A percentile compares a stretch with the other conserved stretches of the same genome.
These are phyloP conservation scores for Acrobasis consociella DNA, from an alignment of 2,888 invertebrate species.

Conservation along the genomic window DNA sequence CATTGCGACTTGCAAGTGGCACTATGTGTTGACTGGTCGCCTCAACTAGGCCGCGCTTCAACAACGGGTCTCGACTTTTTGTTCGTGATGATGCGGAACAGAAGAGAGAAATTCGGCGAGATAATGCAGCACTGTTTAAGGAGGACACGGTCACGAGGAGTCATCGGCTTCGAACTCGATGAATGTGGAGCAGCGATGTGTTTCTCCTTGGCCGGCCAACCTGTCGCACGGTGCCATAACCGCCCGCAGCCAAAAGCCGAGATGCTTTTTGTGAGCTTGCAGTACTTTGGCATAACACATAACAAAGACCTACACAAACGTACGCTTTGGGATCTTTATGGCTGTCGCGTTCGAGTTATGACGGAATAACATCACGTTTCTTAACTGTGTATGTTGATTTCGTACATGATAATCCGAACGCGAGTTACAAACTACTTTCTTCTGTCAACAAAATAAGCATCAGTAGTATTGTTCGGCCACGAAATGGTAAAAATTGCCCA, in stretches of 20 bases:
- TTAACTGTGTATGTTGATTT: conserved; percentile 22
- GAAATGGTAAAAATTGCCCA: conserved; percentile 66
- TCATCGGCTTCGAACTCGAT: conserved; percentile 74
- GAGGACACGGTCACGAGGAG: conserved; percentile 79
- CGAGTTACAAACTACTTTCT: conserved; percentile 48
- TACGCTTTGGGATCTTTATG: not conserved
- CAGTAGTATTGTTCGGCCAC: conserved; percentile 60
- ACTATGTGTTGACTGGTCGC: conserved; percentile 50
- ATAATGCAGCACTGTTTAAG: conserved; percentile 74
- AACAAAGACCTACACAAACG: not conserved
- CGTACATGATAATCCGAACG: conserved; percentile 14
- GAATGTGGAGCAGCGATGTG: conserved; percentile 74
- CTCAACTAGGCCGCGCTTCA: conserved; percentile 75
- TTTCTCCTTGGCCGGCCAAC: conserved; percentile 68
- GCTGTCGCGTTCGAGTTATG: not conserved
- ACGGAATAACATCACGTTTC: conserved; percentile 27
- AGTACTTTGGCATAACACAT: conserved; percentile 16
- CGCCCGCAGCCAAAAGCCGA: conserved; percentile 53
- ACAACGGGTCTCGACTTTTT: conserved; percentile 78
- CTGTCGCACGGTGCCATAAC: conserved; percentile 55
- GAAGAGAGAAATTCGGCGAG: conserved; percentile 80
- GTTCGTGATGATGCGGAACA: conserved; percentile 78
- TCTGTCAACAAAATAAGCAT: conserved; percentile 50
- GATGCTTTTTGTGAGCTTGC: conserved; percentile 42
- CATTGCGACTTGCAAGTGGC: conserved; percentile 31